Percentiles rank a stretch among this genome's conserved stretches.
Conservation (phyloP, 1,140 invertebrate genomes). For the Meloidogyne floridensis region DNA sequence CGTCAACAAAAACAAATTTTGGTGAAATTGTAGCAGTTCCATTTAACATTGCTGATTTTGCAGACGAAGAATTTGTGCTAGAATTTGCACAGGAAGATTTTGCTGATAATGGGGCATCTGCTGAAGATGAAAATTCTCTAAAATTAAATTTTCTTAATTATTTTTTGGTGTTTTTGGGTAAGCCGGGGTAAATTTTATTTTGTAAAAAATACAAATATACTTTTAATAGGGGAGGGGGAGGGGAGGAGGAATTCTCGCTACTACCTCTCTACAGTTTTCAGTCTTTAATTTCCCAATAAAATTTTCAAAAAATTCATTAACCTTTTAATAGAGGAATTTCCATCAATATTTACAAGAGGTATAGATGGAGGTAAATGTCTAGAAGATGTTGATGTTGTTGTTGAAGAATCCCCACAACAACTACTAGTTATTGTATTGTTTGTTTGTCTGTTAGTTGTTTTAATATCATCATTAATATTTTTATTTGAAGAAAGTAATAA, state of each 20-base stretch:
- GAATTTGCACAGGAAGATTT: constrained; percentile 18
- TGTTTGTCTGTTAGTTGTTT: background rate
- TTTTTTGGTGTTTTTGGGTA: background rate
- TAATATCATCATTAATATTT: background rate
- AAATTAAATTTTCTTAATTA: background rate
- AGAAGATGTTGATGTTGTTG: constrained; percentile 29
- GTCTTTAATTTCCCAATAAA: background rate
- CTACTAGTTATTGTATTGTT: background rate
- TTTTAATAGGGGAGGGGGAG: no score
- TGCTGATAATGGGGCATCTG: background rate
- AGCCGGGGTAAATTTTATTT: no score
- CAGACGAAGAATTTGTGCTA: background rate
- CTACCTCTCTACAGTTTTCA: no score
- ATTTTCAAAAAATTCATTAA: background rate
- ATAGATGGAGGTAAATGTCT: constrained; percentile 13
- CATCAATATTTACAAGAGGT: constrained; percentile 17
- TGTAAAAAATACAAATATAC: no score
- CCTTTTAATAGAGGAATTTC: background rate
- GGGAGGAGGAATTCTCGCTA: no score
- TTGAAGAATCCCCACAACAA: constrained; percentile 19
- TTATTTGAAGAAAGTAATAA: background rate
- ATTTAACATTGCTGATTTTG: constrained; percentile 7
- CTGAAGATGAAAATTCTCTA: background rate
- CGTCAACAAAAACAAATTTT: constrained; percentile 29
- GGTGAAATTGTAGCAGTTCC: background rate